Percentiles rank a stretch among this genome's conserved stretches.
Evolutionary conservation across 2,113 vertebrate species (phyloP).

Genomic region (Plecturocebus donacophilus): DNA sequence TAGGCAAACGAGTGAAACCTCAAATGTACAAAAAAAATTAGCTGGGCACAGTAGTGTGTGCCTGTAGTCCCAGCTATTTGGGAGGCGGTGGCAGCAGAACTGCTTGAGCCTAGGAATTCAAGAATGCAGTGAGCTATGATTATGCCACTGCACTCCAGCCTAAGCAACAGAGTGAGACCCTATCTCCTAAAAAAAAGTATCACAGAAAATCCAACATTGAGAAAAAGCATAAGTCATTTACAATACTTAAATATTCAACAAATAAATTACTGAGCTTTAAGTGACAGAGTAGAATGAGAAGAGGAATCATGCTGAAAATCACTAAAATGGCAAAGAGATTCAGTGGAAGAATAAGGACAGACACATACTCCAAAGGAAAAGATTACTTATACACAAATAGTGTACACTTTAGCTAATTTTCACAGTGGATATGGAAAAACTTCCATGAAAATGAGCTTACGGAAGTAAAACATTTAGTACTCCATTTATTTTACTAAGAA

Average conservation of each 20-base stretch:
- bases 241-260: slow-evolving; percentile 11
- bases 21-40: too few species aligned
- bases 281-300: background rate
- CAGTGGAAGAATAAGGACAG: background rate
- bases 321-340: background rate
- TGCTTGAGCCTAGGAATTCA: too few species aligned
- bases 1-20: too few species aligned
- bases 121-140: too few species aligned
- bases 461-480: background rate
- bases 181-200: background rate
- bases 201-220: background rate
- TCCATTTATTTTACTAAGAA: background rate
- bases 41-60: too few species aligned
- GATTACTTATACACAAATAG: background rate
- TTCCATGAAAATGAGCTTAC: background rate
- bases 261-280: background rate
- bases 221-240: background rate
- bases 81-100: too few species aligned
- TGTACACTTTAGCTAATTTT: slow-evolving; percentile 6
- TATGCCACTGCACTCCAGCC: too few species aligned
- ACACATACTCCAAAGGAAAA: background rate
- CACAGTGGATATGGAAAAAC: background rate
- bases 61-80: too few species aligned
- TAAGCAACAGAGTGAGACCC: too few species aligned
- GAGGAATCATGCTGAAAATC: background rate